Conservation (phyloP, 1,140 invertebrate genomes). For the Lordiphosa clarofinis region DNA sequence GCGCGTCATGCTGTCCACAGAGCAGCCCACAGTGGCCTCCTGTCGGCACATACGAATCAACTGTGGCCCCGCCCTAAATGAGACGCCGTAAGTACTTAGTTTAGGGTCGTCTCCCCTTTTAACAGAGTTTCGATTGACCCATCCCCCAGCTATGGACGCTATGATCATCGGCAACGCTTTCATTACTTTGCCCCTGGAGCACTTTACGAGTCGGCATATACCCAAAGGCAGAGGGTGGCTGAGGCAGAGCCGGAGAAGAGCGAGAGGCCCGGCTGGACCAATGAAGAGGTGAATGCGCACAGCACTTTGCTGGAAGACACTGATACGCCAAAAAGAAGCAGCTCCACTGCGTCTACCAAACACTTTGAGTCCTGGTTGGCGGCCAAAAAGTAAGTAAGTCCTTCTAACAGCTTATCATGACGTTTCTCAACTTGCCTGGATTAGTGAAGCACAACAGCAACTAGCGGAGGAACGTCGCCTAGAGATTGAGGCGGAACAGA, state of each 20-base stretch:
- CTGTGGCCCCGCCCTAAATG: background rate
- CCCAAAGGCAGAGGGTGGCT: too few relatives aligned
- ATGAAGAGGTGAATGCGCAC: constrained; percentile 14
- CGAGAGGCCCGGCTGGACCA: background rate
- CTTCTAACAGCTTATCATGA: too few relatives aligned
- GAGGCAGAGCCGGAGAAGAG: too few relatives aligned
- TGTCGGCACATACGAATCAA: constrained; percentile 29
- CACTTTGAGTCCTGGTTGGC: constrained; percentile 15
- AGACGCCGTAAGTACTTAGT: constrained; percentile 9
- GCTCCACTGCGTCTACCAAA: background rate
- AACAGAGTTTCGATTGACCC: too few relatives aligned
- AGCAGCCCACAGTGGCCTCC: constrained; percentile 15
- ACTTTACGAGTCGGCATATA: background rate
- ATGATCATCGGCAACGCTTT: constrained; percentile 25
- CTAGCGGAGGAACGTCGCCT: background rate
- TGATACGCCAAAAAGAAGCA: background rate
- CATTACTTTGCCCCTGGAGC: constrained; percentile 11
- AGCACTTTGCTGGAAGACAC: constrained; percentile 6
- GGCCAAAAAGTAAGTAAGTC: constrained; percentile 24
- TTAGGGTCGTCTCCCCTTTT: too few relatives aligned
- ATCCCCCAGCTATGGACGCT: constrained; percentile 14
- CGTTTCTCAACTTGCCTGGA: background rate
- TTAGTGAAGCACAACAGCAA: constrained; percentile 12
- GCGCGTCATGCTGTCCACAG: constrained; percentile 23
- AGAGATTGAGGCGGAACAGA: background rate